Conservation (phyloP, 2,797 vertebrate genomes). For the Anguilla anguilla region DNA sequence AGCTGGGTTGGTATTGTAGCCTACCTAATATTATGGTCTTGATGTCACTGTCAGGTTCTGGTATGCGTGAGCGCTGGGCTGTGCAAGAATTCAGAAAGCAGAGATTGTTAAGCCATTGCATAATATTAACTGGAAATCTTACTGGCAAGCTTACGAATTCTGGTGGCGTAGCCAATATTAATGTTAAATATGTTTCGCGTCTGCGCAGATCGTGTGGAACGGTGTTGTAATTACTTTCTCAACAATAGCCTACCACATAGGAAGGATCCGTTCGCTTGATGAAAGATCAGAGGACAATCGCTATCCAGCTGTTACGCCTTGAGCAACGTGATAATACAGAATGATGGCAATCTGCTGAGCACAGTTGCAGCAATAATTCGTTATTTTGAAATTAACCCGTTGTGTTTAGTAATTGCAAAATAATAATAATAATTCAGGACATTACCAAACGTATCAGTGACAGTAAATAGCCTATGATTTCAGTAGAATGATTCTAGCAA, state of each 20-base stretch:
- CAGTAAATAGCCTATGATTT: too few relatives aligned
- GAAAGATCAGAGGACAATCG: background rate
- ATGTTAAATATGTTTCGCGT: background rate
- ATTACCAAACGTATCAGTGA: background rate
- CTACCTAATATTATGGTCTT: background rate
- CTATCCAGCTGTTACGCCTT: background rate
- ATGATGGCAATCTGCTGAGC: background rate
- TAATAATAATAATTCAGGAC: too few relatives aligned
- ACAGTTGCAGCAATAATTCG: background rate
- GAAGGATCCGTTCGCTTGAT: background rate
- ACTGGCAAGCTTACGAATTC: background rate
- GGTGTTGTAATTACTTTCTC: background rate
- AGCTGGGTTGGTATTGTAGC: conserved; percentile 3
- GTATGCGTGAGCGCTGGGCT: background rate
- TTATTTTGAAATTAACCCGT: too few relatives aligned
- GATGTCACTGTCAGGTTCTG: conserved; percentile 22
- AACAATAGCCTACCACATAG: too few relatives aligned
- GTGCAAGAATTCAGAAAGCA: background rate
- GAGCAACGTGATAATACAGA: background rate
- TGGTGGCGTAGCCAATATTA: background rate
- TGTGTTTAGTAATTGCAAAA: too few relatives aligned
- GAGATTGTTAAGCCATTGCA: background rate
- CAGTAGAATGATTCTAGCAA: too few relatives aligned
- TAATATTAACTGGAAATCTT: background rate
- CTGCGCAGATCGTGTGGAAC: conserved; percentile 5